Evolutionary conservation across 2,888 invertebrate species (phyloP), one percentile per base, ranked within the genome.

Genomic region (Torymus auratus): DNA sequence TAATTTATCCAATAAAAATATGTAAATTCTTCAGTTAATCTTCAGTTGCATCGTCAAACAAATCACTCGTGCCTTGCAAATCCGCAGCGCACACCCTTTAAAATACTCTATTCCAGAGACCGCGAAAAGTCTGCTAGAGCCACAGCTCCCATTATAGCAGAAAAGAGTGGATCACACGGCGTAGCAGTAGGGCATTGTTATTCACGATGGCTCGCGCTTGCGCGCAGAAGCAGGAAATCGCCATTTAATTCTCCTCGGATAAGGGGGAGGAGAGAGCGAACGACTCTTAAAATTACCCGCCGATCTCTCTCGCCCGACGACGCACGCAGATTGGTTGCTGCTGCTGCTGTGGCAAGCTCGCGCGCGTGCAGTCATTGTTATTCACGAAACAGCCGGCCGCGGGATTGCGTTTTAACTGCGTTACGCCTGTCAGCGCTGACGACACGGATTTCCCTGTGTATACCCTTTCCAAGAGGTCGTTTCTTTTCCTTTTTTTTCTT

Each of bases 241-340:
- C 85, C 85, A 85, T 88, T 87, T 88, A 88, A 88, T 88, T 86
- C 85, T 86, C 85, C 80, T 81, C 82, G 81, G 84, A 85, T 85
- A 84, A 84, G 85, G 85, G 80, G 80, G 79, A 41, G 7, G 7
- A 41, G 41, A 41, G 41, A 41, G 41, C 41, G 78, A 82, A 83
- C 85, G 87, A 86, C 86, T 85, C 85, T 86, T 87, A 85, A 87
- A 88, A 87, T 88, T 86, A 86, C 85, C 83, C 82, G 73, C 84
- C 84, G 87, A 88, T 86, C 86, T 85, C 82, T 55, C 73, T 68
- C 55, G 72, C 65, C n/a, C 3, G 10, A 62, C 41, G 71, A n/a
- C 41, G 41, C 50, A n/a, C 64, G 28, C 55, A 41, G 41, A 41
- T 41, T 41, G 41, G 41, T 41, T 41, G 41, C 41, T 41, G 41